Conservation (phyloP, 2,888 invertebrate genomes). For the Eristalinus sepulchralis region DNA sequence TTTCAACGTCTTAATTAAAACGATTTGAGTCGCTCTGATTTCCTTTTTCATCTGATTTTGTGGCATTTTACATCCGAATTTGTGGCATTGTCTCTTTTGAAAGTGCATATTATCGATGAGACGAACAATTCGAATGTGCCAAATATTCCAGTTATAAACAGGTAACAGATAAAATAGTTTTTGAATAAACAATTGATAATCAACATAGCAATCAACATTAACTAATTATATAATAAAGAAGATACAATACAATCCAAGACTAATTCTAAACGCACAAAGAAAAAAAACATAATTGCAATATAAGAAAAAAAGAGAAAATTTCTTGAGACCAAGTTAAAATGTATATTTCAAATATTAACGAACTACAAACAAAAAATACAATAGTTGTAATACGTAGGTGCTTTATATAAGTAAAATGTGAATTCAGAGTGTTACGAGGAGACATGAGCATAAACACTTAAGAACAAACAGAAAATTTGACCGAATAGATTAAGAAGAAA, state of each 20-base stretch:
- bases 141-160: background rate
- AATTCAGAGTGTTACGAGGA: slow-evolving; percentile 20
- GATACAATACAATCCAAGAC: slow-evolving; percentile 15
- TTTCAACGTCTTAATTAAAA: too few species aligned
- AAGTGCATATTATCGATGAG: too few species aligned
- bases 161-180: background rate
- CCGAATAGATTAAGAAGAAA: slow-evolving; percentile 8
- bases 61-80: too few species aligned
- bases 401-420: slow-evolving; percentile 25
- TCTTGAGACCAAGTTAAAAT: slow-evolving; percentile 23
- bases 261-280: slow-evolving; percentile 56
- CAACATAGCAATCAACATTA: slow-evolving; percentile 16
- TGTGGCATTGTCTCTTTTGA: too few species aligned
- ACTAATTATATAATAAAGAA: background rate
- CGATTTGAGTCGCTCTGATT: too few species aligned
- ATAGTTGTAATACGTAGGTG: slow-evolving; percentile 41
- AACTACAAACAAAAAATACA: slow-evolving; percentile 29
- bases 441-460: background rate
- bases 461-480: background rate
- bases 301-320: slow-evolving; percentile 7
- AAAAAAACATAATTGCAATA: slow-evolving; percentile 46
- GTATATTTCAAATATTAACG: slow-evolving; percentile 22
- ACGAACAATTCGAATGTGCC: background rate
- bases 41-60: too few species aligned
- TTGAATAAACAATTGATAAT: slow-evolving; percentile 11